Conservation (phyloP, 1,140 invertebrate genomes). For the Drosophila trapezifrons region DNA sequence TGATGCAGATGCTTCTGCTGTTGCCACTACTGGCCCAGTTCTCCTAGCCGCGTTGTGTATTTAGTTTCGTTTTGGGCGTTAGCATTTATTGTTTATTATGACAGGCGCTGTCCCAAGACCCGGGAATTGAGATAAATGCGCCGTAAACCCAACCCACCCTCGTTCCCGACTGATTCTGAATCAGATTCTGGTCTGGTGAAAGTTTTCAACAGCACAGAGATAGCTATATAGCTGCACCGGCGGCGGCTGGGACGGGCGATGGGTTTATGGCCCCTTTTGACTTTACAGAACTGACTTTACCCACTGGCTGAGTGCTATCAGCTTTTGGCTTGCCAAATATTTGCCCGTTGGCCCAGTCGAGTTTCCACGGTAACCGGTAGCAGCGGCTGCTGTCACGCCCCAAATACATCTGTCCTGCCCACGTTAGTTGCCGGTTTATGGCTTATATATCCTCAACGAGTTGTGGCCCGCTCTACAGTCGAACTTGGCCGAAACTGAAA, state of each 20-base stretch:
- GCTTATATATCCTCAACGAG: constrained; percentile 1
- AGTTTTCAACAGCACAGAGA: constrained; percentile 41
- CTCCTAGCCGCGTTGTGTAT: constrained; percentile 51
- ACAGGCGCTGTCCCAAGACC: constrained; percentile 29
- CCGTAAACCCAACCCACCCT: constrained; percentile 53
- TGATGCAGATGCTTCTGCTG: constrained; percentile 37
- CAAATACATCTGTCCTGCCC: constrained; percentile 1
- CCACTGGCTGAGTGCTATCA: constrained; percentile 46
- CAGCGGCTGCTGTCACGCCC: constrained; percentile 19
- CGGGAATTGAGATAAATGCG: constrained; percentile 76
- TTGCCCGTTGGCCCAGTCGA: constrained; percentile 17
- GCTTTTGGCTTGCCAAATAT: constrained; percentile 50
- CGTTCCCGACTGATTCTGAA: constrained; percentile 8
- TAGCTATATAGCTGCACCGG: constrained; percentile 11
- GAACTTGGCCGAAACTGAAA: constrained; percentile 20
- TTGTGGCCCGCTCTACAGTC: neutral
- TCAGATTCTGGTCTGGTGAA: constrained; percentile 36
- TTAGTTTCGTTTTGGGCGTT: constrained; percentile 75
- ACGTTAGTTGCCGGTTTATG: constrained; percentile 1
- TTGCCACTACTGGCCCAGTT: constrained; percentile 58
- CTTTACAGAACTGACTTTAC: constrained; percentile 28
- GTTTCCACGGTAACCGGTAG: constrained; percentile 36
- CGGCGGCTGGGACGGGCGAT: constrained; percentile 19
- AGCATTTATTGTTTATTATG: constrained; percentile 79
- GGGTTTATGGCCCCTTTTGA: constrained; percentile 50